Evolutionary conservation across 2,888 invertebrate species (phyloP), one percentile per base, ranked within the genome.

Genomic region (Amphimallon solstitiale): DNA sequence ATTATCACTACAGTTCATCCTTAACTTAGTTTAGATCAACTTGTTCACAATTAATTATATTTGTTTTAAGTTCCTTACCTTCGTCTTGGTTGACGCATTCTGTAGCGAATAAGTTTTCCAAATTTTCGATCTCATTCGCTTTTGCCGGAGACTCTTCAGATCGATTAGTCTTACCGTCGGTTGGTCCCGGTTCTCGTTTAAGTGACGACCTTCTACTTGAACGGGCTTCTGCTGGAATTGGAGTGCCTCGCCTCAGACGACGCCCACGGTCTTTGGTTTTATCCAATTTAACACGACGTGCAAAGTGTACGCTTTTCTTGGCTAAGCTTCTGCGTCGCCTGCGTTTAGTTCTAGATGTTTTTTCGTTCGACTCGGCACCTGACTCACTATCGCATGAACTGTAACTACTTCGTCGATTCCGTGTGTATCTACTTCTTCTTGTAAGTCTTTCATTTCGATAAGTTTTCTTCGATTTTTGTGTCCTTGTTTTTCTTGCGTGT

Each of bases 301-400:
- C 4, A 29, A 29, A 23, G 9, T 43, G 29, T 1, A 59, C 34
- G 0, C 43, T 59, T 29, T 23, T 63, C 52, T 52, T 17, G 21
- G 38, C 48, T 38, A 51, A 29, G 29, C 65, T 67, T 35, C 62
- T 67, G 3, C 65, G 60, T 10, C 62, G 64, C 48, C 64, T 66
- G 14, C 63, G 56, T 38, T 62, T 62, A 34, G 56, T 65, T 17
- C 65, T 51, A 0, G 23, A 35, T 12, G 43, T 63, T 52, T 15
- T 61, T 2, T 14, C 34, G 40, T 40, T 2, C 14, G 35, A 37
- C 7, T 48, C 10, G 23, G 37, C 12, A 37, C 15, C 3, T 19
- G 29, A 19, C 45, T 59, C n/a, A n/a, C 10, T 43, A 43, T 10
- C n/a, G 15, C 17, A 40, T 15, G 15, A 1, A 15, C 43, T n/a